Evolutionary conservation across 2,888 invertebrate genomes (phyloP), one percentile per base, ranked within the genome.

Genomic region (Scaptomyza parva): DNA sequence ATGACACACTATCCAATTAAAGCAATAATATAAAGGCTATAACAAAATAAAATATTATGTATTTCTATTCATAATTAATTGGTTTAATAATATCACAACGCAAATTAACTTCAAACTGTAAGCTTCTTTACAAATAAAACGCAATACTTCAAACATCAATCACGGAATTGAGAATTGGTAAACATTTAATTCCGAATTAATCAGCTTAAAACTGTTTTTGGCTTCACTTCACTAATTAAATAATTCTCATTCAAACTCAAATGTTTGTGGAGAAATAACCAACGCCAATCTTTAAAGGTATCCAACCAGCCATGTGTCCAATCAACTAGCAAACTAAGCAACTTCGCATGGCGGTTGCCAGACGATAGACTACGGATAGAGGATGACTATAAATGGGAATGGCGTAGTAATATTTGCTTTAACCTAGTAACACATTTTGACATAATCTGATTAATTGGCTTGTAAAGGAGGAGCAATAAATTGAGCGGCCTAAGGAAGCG

Each of bases 371-470:
- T 35, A 45, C 22, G 54, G 26, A 54, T 33, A 12, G 45, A 8
- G 18, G 40, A 39, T 68, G 54, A 17, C 51, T 47, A 12, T 30
- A 30, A 73, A 51, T 74, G 39, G 24, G 12, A 43, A 12, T 50
- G 45, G 41, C 58, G 70, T 65, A 70, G 82, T 65, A 77, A 81
- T 82, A 86, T 88, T 86, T 88, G 88, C 82, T 86, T 83, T 83
- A 83, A 88, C 82, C 88, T 67, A 83, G 86, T 83, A 88, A 86
- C 82, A 83, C 88, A 83, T 88, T 86, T 83, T 67, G 88, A 83
- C 88, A 86, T 83, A 88, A 83, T 83, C 88, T 88, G 82, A 83
- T 83, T 83, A 83, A 83, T 83, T 83, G 88, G 73, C 80, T 76
- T 86, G 69, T 63, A 88, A 71, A 73, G 60, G 60, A 83, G 76